Evolutionary conservation across 1,140 invertebrate genomes (phyloP), one percentile per base, ranked within the genome.

Genomic region (Tetragnatha versicolor): DNA sequence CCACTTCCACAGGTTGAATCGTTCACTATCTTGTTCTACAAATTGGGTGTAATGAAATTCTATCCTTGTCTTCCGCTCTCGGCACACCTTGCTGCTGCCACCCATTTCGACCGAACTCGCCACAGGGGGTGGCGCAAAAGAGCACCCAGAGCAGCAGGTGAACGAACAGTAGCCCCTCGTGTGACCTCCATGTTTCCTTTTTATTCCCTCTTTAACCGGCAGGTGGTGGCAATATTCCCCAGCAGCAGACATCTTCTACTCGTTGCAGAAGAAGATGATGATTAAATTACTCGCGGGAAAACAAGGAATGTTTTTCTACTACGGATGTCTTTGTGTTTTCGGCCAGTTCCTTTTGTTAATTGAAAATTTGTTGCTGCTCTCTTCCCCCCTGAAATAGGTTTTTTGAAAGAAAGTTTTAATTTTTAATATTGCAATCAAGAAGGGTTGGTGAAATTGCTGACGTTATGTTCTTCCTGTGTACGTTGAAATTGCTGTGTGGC

Each of bases 41-140:
- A 25, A 17, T 6, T 33, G 37, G 27, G 20, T 31, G 20, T 20
- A 65, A 51, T 68, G 25, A 22, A 17, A 14, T 60, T 4, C 12
- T 9, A 25, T 42, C 42, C 42, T 65, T 42, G 20, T 39, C 37
- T 65, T 25, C n/a, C 33, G 53, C 17, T 55, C 27, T 39, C 39
- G 25, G n/a, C 55, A 55, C 68, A 70, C 68, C 68, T 70, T 70
- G 14, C n/a, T n/a, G n/a, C n/a, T 55, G 51, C 31, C 49, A 70
- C 33, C 68, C 51, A n/a, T 70, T 27, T 55, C 14, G 25, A 12
- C 20, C 47, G 27, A 70, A 35, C 9, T 70, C 22, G 68, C 68
- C 47, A n/a, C 68, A 70, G 68, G 68, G 45, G 68, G 68, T 70
- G 42, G 22, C n/a, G 14, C 35, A 17, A 29, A 53, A 53, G 27